Conservation (phyloP, 64 coral and sea anemone genomes). For the Stichodactyla helianthus region DNA sequence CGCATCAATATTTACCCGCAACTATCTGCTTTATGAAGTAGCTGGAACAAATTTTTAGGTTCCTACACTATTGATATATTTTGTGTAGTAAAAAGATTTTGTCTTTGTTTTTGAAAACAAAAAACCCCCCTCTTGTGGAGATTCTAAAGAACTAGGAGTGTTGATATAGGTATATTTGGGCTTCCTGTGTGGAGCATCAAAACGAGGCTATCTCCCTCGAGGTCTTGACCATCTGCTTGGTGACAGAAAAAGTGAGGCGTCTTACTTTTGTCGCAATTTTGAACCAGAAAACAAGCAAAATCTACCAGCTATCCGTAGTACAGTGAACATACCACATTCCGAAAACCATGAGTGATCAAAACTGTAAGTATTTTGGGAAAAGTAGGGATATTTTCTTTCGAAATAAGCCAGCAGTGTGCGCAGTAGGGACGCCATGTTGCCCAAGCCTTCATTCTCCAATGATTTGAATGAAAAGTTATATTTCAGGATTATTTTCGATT, state of each 20-base stretch:
- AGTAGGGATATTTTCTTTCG: background rate
- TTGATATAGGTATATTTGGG: background rate
- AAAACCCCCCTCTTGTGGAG: background rate
- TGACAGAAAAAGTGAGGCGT: background rate
- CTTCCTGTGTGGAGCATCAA: background rate
- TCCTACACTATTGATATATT: no score
- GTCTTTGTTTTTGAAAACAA: no score
- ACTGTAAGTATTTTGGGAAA: slow-evolving; percentile 25
- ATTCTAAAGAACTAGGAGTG: background rate
- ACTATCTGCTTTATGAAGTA: no score
- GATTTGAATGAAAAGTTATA: background rate
- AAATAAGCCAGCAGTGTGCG: background rate
- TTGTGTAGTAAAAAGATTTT: no score
- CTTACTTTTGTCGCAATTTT: background rate
- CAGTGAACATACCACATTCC: background rate
- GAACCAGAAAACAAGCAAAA: background rate
- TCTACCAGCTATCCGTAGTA: background rate
- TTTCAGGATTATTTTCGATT: background rate
- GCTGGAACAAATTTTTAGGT: no score
- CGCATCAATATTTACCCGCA: no score
- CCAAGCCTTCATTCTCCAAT: background rate
- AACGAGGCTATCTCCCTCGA: slow-evolving; percentile 9
- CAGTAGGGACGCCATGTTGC: background rate
- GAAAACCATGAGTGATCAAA: slow-evolving; percentile 44
- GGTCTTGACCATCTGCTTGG: background rate